Evolutionary conservation across 2,797 vertebrate species (phyloP).

Genomic region (Amazona ochrocephala): DNA sequence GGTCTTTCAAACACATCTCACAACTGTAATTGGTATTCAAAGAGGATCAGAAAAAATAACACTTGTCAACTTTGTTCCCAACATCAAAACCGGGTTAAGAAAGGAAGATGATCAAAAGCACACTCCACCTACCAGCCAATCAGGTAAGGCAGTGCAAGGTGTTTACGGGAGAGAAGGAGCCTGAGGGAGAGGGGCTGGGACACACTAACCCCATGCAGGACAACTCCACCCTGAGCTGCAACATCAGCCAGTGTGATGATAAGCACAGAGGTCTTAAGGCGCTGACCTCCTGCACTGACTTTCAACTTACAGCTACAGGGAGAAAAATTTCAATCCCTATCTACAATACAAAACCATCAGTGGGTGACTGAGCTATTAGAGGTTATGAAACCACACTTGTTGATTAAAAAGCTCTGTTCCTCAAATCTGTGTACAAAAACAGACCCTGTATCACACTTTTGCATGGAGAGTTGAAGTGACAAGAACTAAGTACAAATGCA

Average conservation of each 20-base stretch:
- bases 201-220: not conserved
- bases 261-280: not conserved
- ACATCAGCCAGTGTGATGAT: fast-evolving
- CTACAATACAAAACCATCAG: not conserved
- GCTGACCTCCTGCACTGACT: not conserved
- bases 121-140: not conserved
- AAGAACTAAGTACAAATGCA: not conserved
- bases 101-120: not conserved
- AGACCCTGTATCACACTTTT: not conserved
- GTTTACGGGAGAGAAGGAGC: not conserved
- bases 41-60: not conserved
- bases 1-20: not conserved
- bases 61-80: conserved; percentile 5
- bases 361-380: not conserved
- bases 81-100: not conserved
- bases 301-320: not conserved
- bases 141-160: not conserved
- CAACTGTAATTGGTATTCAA: not conserved
- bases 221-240: not conserved
- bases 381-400: not conserved
- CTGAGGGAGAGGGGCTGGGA: not conserved
- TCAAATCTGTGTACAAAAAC: not conserved
- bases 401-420: not conserved
- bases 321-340: not conserved
- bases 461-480: not conserved